Base-by-base conservation (phyloP, 2,888 invertebrate species). In the Osmoderma eremita region DNA sequence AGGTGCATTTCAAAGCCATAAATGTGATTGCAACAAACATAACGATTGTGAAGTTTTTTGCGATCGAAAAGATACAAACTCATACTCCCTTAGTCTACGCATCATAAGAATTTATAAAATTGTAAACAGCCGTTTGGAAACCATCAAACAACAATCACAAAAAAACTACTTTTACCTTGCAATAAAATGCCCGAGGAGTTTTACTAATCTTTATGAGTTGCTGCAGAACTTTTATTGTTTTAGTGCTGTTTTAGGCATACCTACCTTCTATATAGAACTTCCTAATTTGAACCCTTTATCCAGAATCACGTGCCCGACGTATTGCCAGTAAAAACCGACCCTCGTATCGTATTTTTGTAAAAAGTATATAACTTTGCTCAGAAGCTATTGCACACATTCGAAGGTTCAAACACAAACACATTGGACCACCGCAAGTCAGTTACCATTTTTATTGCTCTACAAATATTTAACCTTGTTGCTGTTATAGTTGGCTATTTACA, bases 381-480 rank as follows among this genome's bases (percentile, higher is more conserved):
- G 20, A 48, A 12, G 20, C 12, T 18, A 8, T 48, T 5, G 30
- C 30, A 30, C 20, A 6, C 12, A 12, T 18, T 48, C 17, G 20
- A 20, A 12, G 48, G 6, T 15, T 3, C 18, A 17, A 15, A 24
- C 24, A 2, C 18, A 17, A 15, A 24, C 24, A 2, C n/a, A 12
- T 17, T n/a, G 8, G 18, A 53, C 18, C 53, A 38, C 30, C 30
- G 53, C 36, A 38, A 53, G 38, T 53, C 53, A 61, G 61, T 61
- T 61, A 61, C 61, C 61, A 24, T 61, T 61, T 61, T 61, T 61
- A 61, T 61, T 61, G 38, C 36, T 48, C 42, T 22, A 48, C 63
- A 64, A 64, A 64, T 51, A 64, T 64, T 63, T 36, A 20, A 39
- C 39, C 42, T 51, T 13, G 36, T 53, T 38, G 53, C 53, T 53